These are phyloP conservation scores for Cheilosia vernalis DNA, from an alignment of 2,888 invertebrate species.

Conservation along the genomic window DNA sequence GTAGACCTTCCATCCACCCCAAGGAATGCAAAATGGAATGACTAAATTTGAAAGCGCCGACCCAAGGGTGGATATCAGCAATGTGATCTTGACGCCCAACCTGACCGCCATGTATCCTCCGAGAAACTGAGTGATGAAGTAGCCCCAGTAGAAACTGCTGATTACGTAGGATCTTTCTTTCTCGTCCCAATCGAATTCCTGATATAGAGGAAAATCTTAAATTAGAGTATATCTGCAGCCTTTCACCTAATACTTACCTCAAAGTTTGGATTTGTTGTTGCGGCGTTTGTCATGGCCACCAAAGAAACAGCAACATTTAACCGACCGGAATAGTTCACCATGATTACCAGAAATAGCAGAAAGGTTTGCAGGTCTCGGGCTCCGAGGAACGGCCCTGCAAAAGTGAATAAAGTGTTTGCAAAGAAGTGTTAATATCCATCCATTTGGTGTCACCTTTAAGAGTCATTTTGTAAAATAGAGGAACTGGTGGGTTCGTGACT, in stretches of 20 bases:
- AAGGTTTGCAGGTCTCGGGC: conserved; percentile 84
- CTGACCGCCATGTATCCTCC: conserved; percentile 87
- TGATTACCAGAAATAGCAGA: conserved; percentile 85
- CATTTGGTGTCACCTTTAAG: not conserved
- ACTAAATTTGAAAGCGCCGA: conserved; percentile 86
- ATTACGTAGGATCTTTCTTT: conserved; percentile 84
- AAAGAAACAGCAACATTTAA: conserved; percentile 88
- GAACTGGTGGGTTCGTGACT: too few species aligned
- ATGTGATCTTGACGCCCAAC: conserved; percentile 87
- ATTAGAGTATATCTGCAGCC: conserved; percentile 78
- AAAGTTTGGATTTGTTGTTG: conserved; percentile 82
- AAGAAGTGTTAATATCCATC: too few species aligned
- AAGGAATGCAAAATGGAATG: conserved; percentile 86
- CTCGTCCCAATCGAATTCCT: conserved; percentile 82
- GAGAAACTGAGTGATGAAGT: conserved; percentile 85
- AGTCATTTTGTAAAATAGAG: too few species aligned
- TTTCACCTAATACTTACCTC: conserved; percentile 79
- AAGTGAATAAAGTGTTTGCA: not conserved
- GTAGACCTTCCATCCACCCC: conserved; percentile 85
- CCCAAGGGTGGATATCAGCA: conserved; percentile 84
- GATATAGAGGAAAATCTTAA: conserved; percentile 78
- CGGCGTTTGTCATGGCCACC: conserved; percentile 86
- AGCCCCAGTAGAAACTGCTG: conserved; percentile 87
- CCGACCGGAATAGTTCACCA: conserved; percentile 86
- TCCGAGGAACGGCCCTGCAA: conserved; percentile 81